Evolutionary conservation across 2,113 vertebrate species (phyloP), one percentile per base, ranked within the genome.

Genomic region (Myiozetetes cayanensis): DNA sequence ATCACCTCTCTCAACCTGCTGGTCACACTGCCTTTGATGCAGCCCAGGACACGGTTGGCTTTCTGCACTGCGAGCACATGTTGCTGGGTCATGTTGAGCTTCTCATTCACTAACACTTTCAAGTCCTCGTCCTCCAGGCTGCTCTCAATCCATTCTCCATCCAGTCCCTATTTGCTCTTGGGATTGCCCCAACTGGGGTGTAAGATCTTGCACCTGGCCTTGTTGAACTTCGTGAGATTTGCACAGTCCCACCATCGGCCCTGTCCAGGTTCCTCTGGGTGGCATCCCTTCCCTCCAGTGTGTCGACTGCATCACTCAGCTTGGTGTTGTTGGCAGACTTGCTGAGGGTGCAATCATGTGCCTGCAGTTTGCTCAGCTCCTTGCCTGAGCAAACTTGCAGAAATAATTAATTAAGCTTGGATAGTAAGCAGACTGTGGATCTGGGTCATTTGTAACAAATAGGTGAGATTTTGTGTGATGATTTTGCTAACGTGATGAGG

Each of bases 371-470:
- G 53, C 72, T 81, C 61, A 49, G 31, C 41, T 96, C 87, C 90
- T 90, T 92, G 31, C 52, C 82, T 78, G 79, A 88, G 72, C 52
- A 88, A 85, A 83, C 41, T 53, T 72, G 76, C 68, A 84, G 83
- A 81, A 80, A 91, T 44, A 43, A 88, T 84, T 90, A 52, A 76
- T 91, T 43, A 65, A 77, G 72, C 75, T 71, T 55, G 30, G 67
- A 19, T 46, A 14, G 52, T 67, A 41, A 86, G 56, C 41, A 47
- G 47, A 12, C 37, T 3, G 6, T 61, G 56, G 86, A 92, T 90
- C 56, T 92, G 73, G 86, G 89, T 95, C 68, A 83, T 76, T 87
- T 46, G 59, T 82, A 93, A 72, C 41, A 95, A 75, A 74, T 62
- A 73, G 79, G 83, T 84, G 73, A 92, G 83, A 78, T 87, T 77